Base-by-base conservation (phyloP, 2,888 invertebrate species). In the Automeris io region DNA sequence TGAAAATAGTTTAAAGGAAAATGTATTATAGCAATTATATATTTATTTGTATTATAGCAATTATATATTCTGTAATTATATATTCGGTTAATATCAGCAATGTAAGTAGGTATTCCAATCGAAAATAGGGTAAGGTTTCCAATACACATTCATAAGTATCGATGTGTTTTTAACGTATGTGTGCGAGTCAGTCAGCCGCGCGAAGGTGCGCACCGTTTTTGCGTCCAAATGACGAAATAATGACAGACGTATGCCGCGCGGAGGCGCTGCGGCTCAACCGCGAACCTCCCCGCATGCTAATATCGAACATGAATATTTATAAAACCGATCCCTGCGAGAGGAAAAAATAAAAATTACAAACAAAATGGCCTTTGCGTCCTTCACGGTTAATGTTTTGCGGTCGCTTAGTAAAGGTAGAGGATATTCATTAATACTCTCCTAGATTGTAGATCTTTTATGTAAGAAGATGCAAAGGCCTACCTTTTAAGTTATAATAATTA, bases 231-330 rank as follows among this genome's bases (percentile, higher is more conserved):
- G 69, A 67, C 70, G 68, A 81, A 71, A 83, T 83, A 82, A 85
- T 85, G 80, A 82, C 71, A 72, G 74, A 61, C 72, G 71, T 63
- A 61, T 67, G 64, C 61, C 48, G 63, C 62, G 57, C 52, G 16
- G 29, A 52, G 49, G 40, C 45, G 47, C 44, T 42, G 21, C 41
- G 56, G 59, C 52, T 50, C 61, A 60, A 52, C 61, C 58, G 61
- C 61, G 69, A 60, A 50, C 61, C 56, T 56, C 51, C 71, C 72
- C 66, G 74, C 75, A 80, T 76, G 74, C 78, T 78, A 82, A 82
- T 81, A 76, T 62, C 49, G 49, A 56, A 57, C 71, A 82, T 85
- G 82, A 83, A 85, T 85, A 85, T 85, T 83, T 82, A 85, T 83
- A 72, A 60, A 70, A 65, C 63, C 73, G 68, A 77, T 74, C 74